These are phyloP conservation scores for Muscicapa comitata DNA, from an alignment of 2,797 vertebrate genomes.

Conservation along the genomic window DNA sequence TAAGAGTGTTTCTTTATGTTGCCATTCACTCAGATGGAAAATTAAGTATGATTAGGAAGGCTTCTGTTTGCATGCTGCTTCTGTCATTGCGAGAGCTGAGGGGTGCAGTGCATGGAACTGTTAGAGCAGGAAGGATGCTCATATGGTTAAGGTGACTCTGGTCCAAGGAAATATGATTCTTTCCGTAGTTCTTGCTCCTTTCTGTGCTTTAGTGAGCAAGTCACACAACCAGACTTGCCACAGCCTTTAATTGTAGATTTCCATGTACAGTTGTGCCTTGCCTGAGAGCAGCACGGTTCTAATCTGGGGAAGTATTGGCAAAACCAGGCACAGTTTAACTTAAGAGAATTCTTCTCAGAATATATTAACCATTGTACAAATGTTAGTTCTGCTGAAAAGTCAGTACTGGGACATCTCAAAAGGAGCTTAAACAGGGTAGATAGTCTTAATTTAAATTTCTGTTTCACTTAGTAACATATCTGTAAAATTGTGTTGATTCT, in stretches of 20 bases:
- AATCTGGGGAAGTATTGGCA: background rate
- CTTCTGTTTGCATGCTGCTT: background rate
- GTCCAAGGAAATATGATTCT: background rate
- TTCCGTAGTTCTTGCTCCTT: background rate
- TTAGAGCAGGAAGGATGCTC: background rate
- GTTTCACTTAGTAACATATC: background rate
- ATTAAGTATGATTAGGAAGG: background rate
- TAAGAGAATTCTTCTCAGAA: background rate
- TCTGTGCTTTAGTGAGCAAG: background rate
- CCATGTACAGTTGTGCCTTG: background rate
- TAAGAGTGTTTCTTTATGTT: background rate
- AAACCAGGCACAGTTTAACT: background rate
- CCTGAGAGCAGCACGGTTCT: background rate
- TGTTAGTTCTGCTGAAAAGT: background rate
- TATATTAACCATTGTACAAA: background rate
- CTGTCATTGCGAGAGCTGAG: background rate
- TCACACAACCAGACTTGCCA: background rate
- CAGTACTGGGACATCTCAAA: background rate
- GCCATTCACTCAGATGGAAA: background rate
- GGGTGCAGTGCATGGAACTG: background rate
- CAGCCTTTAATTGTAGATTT: background rate
- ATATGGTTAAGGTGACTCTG: background rate
- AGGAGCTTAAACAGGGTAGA: background rate
- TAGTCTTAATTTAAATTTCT: background rate
- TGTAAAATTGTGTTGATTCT: background rate